Base-by-base conservation (phyloP, 1,140 invertebrate genomes). In the Drosophila tropicalis region DNA sequence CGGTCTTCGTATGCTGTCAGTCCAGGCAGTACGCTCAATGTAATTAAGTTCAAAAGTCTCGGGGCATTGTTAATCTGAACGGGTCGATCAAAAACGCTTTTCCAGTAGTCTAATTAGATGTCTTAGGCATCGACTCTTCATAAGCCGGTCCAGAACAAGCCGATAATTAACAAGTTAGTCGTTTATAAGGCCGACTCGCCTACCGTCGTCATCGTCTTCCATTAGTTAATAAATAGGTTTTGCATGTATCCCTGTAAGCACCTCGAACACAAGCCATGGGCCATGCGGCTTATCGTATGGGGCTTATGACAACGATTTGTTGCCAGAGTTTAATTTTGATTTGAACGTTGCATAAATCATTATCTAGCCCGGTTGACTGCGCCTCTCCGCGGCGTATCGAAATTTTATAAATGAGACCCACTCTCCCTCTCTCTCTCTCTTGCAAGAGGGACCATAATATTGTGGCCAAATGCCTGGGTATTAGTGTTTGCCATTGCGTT, bases 21-120 rank as follows among this genome's bases (percentile, higher is more conserved):
- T 3, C 12, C 36, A 36, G 34, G 2, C 29, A 41, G 36, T 39
- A 39, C 57, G 41, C 55, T 60, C 67, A 15, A 68, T 85, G 78
- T 80, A 83, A 84, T 84, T 80, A 67, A 84, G 72, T 70, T 76
- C 64, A 56, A 67, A 47, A 63, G 32, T 74, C 76, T 70, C 41
- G 61, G 65, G 78, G 72, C 72, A 72, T 62, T 62, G 70, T 69
- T 77, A 70, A 81, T 85, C 73, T 69, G 61, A 67, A 69, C 67
- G 76, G 54, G 65, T 57, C 54, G 62, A 82, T 82, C 70, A 55
- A 56, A 29, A 56, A 79, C 68, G 66, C 57, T 60, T 76, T 68
- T 81, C 69, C 78, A 81, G 79, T 72, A 81, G 79, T 76, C 73
- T 81, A 81, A 81, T 81, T 81, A 81, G 76, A 64, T 66, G 68